Base-by-base conservation (phyloP, 1,140 invertebrate genomes). In the Phocides pigmalion region DNA sequence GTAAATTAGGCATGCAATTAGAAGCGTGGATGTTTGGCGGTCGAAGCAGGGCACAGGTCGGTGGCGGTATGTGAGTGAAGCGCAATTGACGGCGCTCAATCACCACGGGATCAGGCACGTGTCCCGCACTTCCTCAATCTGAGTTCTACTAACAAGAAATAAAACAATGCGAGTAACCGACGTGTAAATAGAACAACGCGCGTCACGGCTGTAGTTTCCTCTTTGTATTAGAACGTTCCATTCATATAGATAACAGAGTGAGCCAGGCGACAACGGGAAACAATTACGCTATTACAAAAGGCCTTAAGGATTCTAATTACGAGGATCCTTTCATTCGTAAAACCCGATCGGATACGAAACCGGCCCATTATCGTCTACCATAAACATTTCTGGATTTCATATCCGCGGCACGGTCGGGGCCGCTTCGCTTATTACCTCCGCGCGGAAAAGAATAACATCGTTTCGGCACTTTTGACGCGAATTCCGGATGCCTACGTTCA, bases 381-480 rank as follows among this genome's bases (percentile, higher is more conserved):
- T 88, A 90, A 89, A 89, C 85, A 89, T 88, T 89, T 87, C 80
- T 84, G 84, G 80, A 87, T 89, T 89, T 89, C 80, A 89, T 89
- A 90, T 90, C 82, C 82, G 80, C 75, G 76, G 79, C 78, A 84
- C 81, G 83, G 79, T 70, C 76, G 79, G 78, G 72, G 67, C 74
- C 63, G 79, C 74, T 69, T 74, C 79, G 76, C 84, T 89, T 89
- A 88, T 90, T 89, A 87, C 84, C 81, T 82, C 76, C 73, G 74
- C 83, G 79, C 74, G 86, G 85, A 87, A 90, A 90, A 91, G 84
- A 89, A 89, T 89, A 89, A 89, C 89, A 89, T 83, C 79, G 74
- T 85, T 89, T 86, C 75, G 84, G 83, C 79, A 87, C 86, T 89
- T 91, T 85, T 89, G 89, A 89, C 83, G 87, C 82, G 82, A 76